Conservation (phyloP, 1,140 invertebrate genomes). For the Eurytemora carolleeae region DNA sequence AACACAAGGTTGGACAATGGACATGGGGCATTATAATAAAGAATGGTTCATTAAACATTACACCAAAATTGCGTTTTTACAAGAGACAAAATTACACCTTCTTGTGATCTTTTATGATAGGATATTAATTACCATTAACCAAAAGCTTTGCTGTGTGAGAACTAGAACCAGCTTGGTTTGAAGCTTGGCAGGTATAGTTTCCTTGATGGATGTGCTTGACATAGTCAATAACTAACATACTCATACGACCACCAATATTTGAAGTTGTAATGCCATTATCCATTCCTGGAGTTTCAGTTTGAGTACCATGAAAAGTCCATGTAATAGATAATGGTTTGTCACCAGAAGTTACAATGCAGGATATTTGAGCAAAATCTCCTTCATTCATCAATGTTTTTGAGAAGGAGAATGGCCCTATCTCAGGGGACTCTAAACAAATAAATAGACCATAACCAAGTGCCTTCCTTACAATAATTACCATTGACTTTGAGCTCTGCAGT, state of each 20-base stretch:
- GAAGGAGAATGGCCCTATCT: constrained; percentile 18
- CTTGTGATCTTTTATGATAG: too few species aligned
- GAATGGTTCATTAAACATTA: too few species aligned
- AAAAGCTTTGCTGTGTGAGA: constrained; percentile 33
- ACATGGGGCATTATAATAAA: too few species aligned
- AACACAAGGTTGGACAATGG: constrained; percentile 15
- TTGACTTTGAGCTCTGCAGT: constrained; percentile 32
- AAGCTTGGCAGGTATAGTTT: constrained; percentile 21
- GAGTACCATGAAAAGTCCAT: constrained; percentile 50
- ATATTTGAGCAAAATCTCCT: constrained; percentile 16
- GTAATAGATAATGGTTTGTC: constrained; percentile 30
- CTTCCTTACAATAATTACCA: constrained; percentile 24
- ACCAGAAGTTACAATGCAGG: constrained; percentile 19
- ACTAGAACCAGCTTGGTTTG: constrained; percentile 32
- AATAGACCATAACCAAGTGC: constrained; percentile 16
- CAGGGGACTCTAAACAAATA: constrained; percentile 16
- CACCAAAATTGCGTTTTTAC: too few species aligned
- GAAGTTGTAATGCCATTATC: constrained; percentile 22
- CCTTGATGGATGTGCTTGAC: constrained; percentile 34
- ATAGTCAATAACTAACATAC: constrained; percentile 35
- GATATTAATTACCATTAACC: constrained; percentile 32
- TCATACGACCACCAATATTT: constrained; percentile 23
- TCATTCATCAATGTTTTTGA: constrained; percentile 16
- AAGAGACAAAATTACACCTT: too few species aligned
- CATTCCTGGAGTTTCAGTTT: constrained; percentile 16